Conservation (phyloP, 2,888 invertebrate species). For the Balanococcus diminutus region DNA sequence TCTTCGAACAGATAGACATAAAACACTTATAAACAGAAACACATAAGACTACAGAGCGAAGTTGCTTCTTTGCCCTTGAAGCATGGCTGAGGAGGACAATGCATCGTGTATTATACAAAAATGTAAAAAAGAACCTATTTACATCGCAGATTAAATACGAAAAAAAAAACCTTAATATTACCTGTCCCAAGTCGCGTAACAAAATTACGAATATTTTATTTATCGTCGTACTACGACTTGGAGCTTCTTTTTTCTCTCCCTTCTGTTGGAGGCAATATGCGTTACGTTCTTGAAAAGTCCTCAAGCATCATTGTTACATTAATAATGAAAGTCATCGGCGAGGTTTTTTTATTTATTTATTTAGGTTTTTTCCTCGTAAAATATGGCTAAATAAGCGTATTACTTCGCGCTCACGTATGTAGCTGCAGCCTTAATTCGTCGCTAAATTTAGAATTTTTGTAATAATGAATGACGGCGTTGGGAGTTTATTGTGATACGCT, state of each 20-base stretch:
- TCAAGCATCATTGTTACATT: background rate
- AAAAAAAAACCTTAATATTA: background rate
- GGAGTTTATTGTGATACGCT: background rate
- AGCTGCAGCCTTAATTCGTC: background rate
- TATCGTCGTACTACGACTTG: background rate
- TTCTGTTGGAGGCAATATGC: background rate
- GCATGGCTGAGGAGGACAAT: slow-evolving; percentile 41
- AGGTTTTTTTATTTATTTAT: background rate
- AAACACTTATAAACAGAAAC: slow-evolving; percentile 26
- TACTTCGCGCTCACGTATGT: background rate
- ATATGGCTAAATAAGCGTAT: background rate
- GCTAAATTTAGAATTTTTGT: slow-evolving; percentile 5
- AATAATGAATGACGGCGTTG: background rate
- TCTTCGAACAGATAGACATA: slow-evolving; percentile 36
- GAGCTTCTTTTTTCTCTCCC: background rate
- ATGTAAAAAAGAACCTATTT: slow-evolving; percentile 41
- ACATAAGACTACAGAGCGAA: no score
- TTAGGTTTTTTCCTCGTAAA: background rate
- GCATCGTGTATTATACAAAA: slow-evolving; percentile 33
- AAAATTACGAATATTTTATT: slow-evolving; percentile 33
- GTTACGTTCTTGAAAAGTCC: background rate
- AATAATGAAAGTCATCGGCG: background rate
- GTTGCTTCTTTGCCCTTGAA: slow-evolving; percentile 43
- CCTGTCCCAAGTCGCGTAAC: background rate
- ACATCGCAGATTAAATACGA: slow-evolving; percentile 27